Base-by-base conservation (phyloP, 2,797 vertebrate genomes). In the Leucoraja ocellata region DNA sequence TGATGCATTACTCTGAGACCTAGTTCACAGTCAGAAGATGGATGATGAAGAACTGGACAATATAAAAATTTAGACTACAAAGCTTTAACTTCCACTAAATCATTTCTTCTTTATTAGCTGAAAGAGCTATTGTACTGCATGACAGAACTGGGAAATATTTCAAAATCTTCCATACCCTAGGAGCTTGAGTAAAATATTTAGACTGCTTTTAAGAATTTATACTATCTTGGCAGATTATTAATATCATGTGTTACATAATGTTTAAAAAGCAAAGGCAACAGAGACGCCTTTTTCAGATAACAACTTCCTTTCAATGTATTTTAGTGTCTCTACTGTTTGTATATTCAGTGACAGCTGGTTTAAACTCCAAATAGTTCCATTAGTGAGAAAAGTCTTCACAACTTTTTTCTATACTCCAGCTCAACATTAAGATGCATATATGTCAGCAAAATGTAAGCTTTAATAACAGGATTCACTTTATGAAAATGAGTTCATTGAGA, bases 161-260 rank as follows among this genome's bases (percentile, higher is more conserved):
- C 61, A 21, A 91, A 73, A 74, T 39, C 10, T 74, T 74, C 23
- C 18, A 16, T n/a, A 28, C 63, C 21, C 68, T 25, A 11, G 39
- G 65, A 91, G 36, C 68, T 73, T 39, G 32, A 71, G 65, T 73
- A 74, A 91, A 91, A 91, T 91, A 91, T 74, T 91, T 91, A 91
- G 90, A 58, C 90, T 73, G 25, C n/a, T 16, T 23, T 92, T 76
- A 92, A 92, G 90, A 76, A 54, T 92, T 92, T 73, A 76, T 54
- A 16, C 71, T 76, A n/a, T 92, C 71, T 92, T 92, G 73, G 28
- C 90, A 92, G 71, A 74, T 92, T 92, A 92, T 92, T 74, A 92
- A 92, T 76, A 92, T 92, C 25, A 76, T 58, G 68, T 13, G 13
- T 76, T 92, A n/a, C 21, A 92, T 74, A 92, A 74, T 92, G 36